A percentile compares a stretch with the other conserved stretches of the same genome.
Evolutionary conservation across 2,888 invertebrate genomes (phyloP).

Genomic region (Tiliacea citrago): DNA sequence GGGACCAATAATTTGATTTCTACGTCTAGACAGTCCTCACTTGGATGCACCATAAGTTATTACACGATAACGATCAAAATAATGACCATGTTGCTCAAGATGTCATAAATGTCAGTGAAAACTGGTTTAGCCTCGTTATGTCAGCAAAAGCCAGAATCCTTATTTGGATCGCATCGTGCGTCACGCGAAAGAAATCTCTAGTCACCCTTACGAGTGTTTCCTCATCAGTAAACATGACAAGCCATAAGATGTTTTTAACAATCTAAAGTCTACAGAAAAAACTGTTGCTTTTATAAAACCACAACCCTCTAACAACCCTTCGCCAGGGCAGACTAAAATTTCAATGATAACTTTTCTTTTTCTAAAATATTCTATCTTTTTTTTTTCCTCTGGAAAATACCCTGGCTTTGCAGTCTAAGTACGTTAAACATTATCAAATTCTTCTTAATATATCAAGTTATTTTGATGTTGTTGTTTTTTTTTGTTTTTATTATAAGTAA

Average conservation of each 20-base stretch:
- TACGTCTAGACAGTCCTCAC: slow-evolving; percentile 8
- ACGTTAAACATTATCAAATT: slow-evolving; percentile 31
- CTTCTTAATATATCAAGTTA: slow-evolving; percentile 10
- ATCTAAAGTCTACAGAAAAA: slow-evolving; percentile 18
- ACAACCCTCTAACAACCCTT: slow-evolving; percentile 28
- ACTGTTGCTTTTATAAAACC: slow-evolving; percentile 21
- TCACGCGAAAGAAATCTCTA: slow-evolving; percentile 25
- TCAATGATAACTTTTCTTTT: neutral
- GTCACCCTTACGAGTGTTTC: slow-evolving; percentile 16
- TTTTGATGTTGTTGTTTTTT: slow-evolving; percentile 4
- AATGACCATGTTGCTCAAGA: slow-evolving; percentile 32
- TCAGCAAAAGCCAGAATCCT: slow-evolving; percentile 37
- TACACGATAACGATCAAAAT: slow-evolving; percentile 45
- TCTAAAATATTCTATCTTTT: neutral
- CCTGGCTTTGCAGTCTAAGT: slow-evolving; percentile 43
- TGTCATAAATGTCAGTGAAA: slow-evolving; percentile 49
- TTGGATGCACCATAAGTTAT: slow-evolving; percentile 15
- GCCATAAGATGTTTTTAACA: slow-evolving; percentile 8
- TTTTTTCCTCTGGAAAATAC: neutral
- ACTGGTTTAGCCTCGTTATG: slow-evolving; percentile 53
- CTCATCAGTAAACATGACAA: slow-evolving; percentile 5
- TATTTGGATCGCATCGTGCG: slow-evolving; percentile 41
- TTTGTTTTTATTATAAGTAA: slow-evolving; percentile 38
- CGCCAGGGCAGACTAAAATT: slow-evolving; percentile 13
- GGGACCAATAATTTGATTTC: slow-evolving; percentile 23